Conservation (phyloP, 2,797 vertebrate genomes). For the Fringilla coelebs region DNA sequence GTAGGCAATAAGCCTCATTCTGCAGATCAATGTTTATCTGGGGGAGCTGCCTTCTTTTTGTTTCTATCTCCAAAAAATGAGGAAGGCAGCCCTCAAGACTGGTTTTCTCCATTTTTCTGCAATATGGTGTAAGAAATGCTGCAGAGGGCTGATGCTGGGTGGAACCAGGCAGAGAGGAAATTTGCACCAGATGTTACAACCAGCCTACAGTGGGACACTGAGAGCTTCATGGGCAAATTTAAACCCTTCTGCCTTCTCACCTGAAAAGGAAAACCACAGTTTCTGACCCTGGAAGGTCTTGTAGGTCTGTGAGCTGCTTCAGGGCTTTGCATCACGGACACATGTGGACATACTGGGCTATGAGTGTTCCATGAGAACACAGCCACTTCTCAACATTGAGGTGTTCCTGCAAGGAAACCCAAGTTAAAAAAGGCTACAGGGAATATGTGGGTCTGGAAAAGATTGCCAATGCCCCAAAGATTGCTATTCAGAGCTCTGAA, state of each 20-base stretch:
- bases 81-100: neutral
- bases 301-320: neutral
- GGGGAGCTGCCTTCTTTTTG: neutral
- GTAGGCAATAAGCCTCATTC: neutral
- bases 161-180: neutral
- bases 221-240: neutral
- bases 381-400: neutral
- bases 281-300: neutral
- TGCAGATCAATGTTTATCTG: neutral
- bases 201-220: neutral
- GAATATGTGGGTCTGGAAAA: neutral
- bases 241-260: neutral
- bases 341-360: accelerated
- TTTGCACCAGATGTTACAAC: neutral
- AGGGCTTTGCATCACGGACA: neutral
- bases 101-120: neutral
- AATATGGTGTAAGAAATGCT: neutral
- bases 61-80: neutral
- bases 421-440: neutral
- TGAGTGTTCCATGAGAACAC: neutral
- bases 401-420: neutral
- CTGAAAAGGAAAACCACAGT: neutral
- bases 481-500: neutral
- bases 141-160: neutral
- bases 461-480: neutral